Evolutionary conservation across 2,888 invertebrate genomes (phyloP).

Genomic region (Brachyopa scutellaris): DNA sequence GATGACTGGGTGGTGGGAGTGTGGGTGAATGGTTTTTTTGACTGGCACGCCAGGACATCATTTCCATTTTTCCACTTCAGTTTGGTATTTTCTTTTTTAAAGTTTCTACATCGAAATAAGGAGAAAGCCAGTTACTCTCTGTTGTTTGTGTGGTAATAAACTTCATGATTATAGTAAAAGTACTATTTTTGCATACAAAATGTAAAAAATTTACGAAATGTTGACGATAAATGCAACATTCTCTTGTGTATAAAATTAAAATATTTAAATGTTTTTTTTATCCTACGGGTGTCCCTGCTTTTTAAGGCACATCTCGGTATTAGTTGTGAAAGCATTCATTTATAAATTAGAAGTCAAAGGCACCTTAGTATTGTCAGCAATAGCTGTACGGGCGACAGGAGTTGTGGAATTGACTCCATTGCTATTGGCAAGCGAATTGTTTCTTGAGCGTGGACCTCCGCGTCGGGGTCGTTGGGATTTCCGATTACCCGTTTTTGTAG

Average conservation of each 20-base stretch:
- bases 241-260: slow-evolving; percentile 52
- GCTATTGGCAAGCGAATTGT: slow-evolving; percentile 48
- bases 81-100: slow-evolving; percentile 34
- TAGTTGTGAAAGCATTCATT: too few species aligned
- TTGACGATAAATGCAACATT: slow-evolving; percentile 63
- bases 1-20: slow-evolving; percentile 24
- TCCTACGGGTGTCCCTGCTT: slow-evolving; percentile 34
- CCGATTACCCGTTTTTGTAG: slow-evolving; percentile 63
- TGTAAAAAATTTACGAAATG: slow-evolving; percentile 44
- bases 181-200: slow-evolving; percentile 32
- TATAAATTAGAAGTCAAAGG: slow-evolving; percentile 61
- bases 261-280: slow-evolving; percentile 3
- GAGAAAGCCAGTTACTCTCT: not conserved
- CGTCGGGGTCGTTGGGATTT: slow-evolving; percentile 48
- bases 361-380: slow-evolving; percentile 46
- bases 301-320: slow-evolving; percentile 42
- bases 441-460: slow-evolving; percentile 57
- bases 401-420: slow-evolving; percentile 21
- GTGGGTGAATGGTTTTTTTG: too few species aligned
- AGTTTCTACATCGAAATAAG: slow-evolving; percentile 42
- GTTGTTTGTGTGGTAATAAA: slow-evolving; percentile 4
- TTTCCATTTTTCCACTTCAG: slow-evolving; percentile 50
- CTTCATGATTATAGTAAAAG: slow-evolving; percentile 37
- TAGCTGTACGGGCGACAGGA: not conserved
- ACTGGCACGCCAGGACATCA: slow-evolving; percentile 10